Percentiles rank a stretch among this genome's conserved stretches.
phyloP scores from a whole-genome alignment of 2,113 vertebrate species.

The Coreoperca whiteheadi region DNA sequence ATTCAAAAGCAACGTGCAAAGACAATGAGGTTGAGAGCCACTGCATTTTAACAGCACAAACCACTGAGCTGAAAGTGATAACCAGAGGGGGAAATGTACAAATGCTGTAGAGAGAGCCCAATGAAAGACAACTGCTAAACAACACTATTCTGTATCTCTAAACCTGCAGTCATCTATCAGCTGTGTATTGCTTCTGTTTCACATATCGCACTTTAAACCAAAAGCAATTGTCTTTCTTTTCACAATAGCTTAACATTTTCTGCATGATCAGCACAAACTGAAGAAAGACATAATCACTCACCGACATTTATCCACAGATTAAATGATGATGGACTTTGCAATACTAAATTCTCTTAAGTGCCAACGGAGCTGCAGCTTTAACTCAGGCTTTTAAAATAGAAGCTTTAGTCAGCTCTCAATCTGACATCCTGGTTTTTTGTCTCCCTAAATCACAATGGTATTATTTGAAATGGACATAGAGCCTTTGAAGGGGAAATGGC shows the following conservation, averaged over 20 bases:
- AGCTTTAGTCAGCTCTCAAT: conserved; percentile 66
- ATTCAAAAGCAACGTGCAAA: conserved; percentile 32
- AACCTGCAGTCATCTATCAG: conserved; percentile 59
- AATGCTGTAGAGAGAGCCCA: conserved; percentile 5
- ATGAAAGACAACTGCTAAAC: conserved; percentile 40
- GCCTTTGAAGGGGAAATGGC: conserved; percentile 45
- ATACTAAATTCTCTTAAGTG: conserved; percentile 67
- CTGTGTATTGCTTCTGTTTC: conserved; percentile 4
- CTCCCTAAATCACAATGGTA: conserved; percentile 51
- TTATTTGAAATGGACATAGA: conserved; percentile 57
- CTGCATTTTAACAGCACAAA: conserved; percentile 40
- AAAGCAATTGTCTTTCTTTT: conserved; percentile 55
- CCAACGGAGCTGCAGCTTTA: conserved; percentile 67
- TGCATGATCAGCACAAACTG: conserved; percentile 65
- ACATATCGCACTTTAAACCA: conserved; percentile 54
- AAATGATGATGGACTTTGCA: conserved; percentile 75
- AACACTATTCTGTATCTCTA: conserved; percentile 59
- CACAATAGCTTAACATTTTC: conserved; percentile 51
- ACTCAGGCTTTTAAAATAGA: conserved; percentile 57
- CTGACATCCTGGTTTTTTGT: conserved; percentile 59
- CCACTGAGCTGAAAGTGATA: conserved; percentile 56
- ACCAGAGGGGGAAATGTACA: conserved; percentile 38
- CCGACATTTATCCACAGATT: conserved; percentile 80
- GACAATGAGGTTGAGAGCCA: conserved; percentile 47
- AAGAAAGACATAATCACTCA: conserved; percentile 71